These are phyloP conservation scores for Chironomus tepperi DNA, from an alignment of 1,140 invertebrate species.

Conservation along the genomic window DNA sequence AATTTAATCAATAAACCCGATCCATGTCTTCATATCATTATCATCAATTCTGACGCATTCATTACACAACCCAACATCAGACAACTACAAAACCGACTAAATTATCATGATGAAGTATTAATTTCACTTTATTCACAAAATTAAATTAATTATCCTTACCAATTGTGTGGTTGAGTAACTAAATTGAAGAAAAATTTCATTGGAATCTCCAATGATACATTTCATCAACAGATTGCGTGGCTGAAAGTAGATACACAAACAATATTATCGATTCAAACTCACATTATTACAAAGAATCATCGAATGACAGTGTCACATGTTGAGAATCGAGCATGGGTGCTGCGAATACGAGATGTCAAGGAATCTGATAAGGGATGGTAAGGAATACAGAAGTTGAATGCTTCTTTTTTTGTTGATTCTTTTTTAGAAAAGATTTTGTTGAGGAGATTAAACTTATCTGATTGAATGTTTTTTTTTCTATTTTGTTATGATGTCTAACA, in stretches of 20 bases:
- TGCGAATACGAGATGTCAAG: slow-evolving; percentile 70
- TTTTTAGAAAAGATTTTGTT: neutral
- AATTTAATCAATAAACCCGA: too few relatives aligned
- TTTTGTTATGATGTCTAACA: neutral
- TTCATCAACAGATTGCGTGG: slow-evolving; percentile 70
- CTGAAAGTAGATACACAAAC: slow-evolving; percentile 86
- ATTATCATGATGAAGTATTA: neutral
- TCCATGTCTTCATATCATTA: too few relatives aligned
- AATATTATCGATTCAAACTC: slow-evolving; percentile 79
- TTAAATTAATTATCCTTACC: neutral
- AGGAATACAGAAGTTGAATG: slow-evolving; percentile 35
- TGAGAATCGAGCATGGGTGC: slow-evolving; percentile 76
- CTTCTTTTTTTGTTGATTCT: too few relatives aligned
- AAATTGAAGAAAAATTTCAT: too few relatives aligned
- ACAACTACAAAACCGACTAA: too few relatives aligned
- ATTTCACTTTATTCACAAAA: neutral
- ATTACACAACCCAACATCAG: too few relatives aligned
- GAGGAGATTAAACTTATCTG: neutral
- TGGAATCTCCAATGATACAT: neutral
- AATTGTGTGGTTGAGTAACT: neutral
- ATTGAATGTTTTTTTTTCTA: neutral
- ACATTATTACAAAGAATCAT: slow-evolving; percentile 83
- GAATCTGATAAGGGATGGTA: slow-evolving; percentile 78
- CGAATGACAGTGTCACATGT: slow-evolving; percentile 77
- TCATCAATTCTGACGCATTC: too few relatives aligned